phyloP scores from a whole-genome alignment of 2,113 vertebrate genomes.

The Tiliqua scincoides region DNA sequence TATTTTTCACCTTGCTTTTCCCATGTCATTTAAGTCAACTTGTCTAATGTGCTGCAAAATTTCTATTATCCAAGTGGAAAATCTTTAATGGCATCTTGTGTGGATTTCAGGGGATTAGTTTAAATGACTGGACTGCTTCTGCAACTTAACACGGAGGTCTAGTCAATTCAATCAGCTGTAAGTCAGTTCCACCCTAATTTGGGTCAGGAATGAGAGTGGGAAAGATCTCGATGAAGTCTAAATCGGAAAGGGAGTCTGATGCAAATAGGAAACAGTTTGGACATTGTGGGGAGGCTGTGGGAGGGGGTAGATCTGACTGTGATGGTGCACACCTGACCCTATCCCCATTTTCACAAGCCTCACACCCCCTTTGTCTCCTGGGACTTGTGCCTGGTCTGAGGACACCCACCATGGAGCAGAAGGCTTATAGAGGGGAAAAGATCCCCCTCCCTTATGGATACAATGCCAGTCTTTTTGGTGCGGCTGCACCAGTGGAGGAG shows the following conservation, averaged over 20 bases:
- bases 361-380: no score
- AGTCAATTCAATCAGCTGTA: not conserved
- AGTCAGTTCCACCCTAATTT: not conserved
- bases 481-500: no score
- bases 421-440: no score
- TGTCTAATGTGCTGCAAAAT: constrained; percentile 33
- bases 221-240: not conserved
- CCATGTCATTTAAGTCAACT: constrained; percentile 32
- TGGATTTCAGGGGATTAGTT: constrained; percentile 23
- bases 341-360: no score
- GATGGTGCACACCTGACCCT: no score
- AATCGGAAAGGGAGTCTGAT: not conserved
- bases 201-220: accelerated
- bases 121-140: not conserved
- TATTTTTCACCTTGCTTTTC: constrained; percentile 17
- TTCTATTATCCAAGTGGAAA: constrained; percentile 33
- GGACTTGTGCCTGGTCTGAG: no score
- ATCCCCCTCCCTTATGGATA: no score
- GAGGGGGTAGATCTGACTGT: no score
- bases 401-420: no score
- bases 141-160: not conserved
- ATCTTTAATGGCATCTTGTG: constrained; percentile 46
- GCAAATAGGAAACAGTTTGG: not conserved
- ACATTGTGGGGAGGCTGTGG: no score
- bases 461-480: no score